Conservation (phyloP, 2,113 vertebrate species). For the Butorides virescens region DNA sequence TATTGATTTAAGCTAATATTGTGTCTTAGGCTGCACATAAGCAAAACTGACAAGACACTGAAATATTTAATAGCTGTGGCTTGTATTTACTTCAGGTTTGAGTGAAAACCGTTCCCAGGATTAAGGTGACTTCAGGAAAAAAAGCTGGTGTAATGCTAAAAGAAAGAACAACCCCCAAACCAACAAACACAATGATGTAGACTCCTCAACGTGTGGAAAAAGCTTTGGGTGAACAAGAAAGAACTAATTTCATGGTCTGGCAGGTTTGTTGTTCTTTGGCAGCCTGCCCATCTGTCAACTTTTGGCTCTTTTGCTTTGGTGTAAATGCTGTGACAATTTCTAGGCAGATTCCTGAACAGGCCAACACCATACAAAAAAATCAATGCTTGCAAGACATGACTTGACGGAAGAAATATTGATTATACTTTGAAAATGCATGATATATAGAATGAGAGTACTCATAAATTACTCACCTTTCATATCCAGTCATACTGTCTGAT, state of each 20-base stretch:
- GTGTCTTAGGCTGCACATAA: not conserved
- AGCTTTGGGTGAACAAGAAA: slow-evolving; percentile 27
- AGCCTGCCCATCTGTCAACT: slow-evolving; percentile 34
- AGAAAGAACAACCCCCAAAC: not conserved
- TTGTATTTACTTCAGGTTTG: not conserved
- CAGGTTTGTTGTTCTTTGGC: slow-evolving; percentile 49
- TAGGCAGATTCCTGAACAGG: not conserved
- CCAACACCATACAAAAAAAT: not conserved
- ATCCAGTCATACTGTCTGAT: not conserved
- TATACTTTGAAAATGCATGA: not conserved
- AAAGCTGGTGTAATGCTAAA: not conserved
- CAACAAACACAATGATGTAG: not conserved
- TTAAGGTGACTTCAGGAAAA: not conserved
- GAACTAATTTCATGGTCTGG: slow-evolving; percentile 71
- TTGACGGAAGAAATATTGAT: not conserved
- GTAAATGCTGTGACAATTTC: slow-evolving; percentile 1
- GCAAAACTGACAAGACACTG: not conserved
- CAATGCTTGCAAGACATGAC: not conserved
- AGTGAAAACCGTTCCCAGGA: not conserved
- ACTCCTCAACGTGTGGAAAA: not conserved
- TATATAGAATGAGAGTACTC: not conserved
- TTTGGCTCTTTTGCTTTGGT: not conserved
- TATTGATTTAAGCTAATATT: not conserved
- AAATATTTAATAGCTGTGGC: not conserved
- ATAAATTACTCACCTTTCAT: not conserved